Evolutionary conservation across 1,140 invertebrate species (phyloP), one percentile per base, ranked within the genome.

Genomic region (Olivierus martensii): DNA sequence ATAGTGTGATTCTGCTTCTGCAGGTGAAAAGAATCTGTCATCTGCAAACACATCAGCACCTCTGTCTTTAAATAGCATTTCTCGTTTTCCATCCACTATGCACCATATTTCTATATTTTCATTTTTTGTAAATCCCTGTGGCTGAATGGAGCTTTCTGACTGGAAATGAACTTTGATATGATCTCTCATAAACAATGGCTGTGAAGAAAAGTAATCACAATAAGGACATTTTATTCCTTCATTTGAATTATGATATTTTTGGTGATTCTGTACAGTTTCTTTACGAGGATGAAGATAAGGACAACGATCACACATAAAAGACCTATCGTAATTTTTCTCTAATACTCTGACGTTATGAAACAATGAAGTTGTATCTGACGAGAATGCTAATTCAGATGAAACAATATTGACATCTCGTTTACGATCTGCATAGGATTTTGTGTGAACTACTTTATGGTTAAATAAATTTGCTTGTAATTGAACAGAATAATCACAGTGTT

Each of bases 401-500:
- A 51, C 4, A 52, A 61, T 44, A 53, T 58, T 41, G 60, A 51
- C 11, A 41, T 41, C 36, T 39, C 34, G 22, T 22, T 17, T 18
- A 17, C 17, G 21, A 17, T 43, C 41, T 22, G 17, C 41, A 2
- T 18, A 18, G 41, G 41, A 43, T 9, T 17, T 17, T 4, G 41
- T 17, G 41, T 88, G 85, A 62, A 86, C 82, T 42, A 78, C 79
- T 62, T 82, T 69, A 62, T 88, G 85, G 63, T 87, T 84, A 14
- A 80, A 75, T 60, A 83, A 84, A 68, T 86, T 87, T 0, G 83
- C 82, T 57, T 82, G 84, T 66, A 84, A 85, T 59, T 83, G 85
- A 0, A 90, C 87, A 1, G 85, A 84, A 67, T 91, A 92, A 68
- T 91, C 87, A 66, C 88, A 92, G 5, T 78, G 75, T 54, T 83